These are phyloP conservation scores for Eucidaris tribuloides DNA, from an alignment of 35 echinoderm and acorn worm species.

Conservation along the genomic window DNA sequence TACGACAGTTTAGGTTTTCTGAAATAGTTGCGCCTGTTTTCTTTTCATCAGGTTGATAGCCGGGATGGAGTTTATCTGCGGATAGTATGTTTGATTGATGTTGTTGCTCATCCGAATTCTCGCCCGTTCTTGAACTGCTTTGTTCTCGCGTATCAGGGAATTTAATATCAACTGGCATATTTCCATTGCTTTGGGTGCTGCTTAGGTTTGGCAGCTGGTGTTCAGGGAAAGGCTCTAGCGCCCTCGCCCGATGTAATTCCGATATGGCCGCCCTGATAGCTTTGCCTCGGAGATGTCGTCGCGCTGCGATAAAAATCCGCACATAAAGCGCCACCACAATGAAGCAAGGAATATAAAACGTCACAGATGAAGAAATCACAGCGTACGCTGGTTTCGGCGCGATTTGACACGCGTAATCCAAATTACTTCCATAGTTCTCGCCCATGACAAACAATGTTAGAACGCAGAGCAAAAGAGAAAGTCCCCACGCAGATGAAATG, in stretches of 20 bases:
- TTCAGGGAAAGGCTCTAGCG: not conserved
- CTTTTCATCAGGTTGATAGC: not conserved
- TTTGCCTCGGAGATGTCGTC: constrained; percentile 46
- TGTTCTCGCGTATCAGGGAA: too few species aligned
- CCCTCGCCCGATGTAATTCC: not conserved
- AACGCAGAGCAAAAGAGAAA: constrained; percentile 80
- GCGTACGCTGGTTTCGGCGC: constrained; percentile 69
- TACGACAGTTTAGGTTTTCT: not conserved
- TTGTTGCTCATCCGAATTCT: not conserved
- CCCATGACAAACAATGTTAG: constrained; percentile 61
- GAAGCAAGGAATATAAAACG: constrained; percentile 95
- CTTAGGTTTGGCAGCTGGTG: not conserved
- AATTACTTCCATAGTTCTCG: constrained; percentile 47
- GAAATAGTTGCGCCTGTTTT: not conserved
- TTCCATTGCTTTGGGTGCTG: not conserved
- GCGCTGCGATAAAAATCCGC: constrained; percentile 86
- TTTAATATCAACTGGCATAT: not conserved
- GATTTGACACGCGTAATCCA: constrained; percentile 54
- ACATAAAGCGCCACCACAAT: constrained; percentile 84
- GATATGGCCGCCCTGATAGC: constrained; percentile 9
- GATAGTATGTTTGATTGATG: too few species aligned
- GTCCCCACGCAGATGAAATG: constrained; percentile 65
- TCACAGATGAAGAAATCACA: constrained; percentile 79
- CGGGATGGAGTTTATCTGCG: too few species aligned
- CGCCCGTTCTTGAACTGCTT: too few species aligned